Base-by-base conservation (phyloP, 1,140 invertebrate species). In the silkworm (Bombyx mori) region DNA sequence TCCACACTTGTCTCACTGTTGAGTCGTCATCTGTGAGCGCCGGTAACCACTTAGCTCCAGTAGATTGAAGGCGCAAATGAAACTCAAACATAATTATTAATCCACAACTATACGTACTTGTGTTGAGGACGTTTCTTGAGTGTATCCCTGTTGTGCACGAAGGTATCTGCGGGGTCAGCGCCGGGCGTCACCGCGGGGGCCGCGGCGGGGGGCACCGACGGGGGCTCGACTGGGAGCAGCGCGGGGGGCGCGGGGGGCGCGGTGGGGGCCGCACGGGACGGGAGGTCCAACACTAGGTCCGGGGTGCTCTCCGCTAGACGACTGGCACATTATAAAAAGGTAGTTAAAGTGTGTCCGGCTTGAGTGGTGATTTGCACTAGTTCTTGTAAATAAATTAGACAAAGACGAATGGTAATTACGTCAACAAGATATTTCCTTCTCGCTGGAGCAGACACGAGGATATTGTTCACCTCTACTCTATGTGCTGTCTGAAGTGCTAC, bases 211-310 rank as follows among this genome's bases (percentile, higher is more conserved):
- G 45, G 44, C 42, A 46, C 6, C 54, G 54, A 51, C 18, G 12
- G 63, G 43, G 68, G 58, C 10, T 66, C 66, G 52, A 65, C 58
- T 52, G 63, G 66, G 43, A 60, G 59, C 12, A 61, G 67, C 60
- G 64, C 42, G 10, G 51, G 10, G 50, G 52, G 44, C 8, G 48
- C 18, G 7, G 42, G 22, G 47, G 44, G 47, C 53, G 52, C 57
- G 54, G 69, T 64, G 65, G 65, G 58, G 42, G 64, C 56, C 46
- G 69, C 61, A 18, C 71, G 72, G 45, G 71, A 69, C 10, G 95
- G 95, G 52, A 97, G 84, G 81, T 96, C 95, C 90, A 96, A 94
- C 42, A 97, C 95, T n/a, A 97, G 86, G 82, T 97, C 96, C 1
- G 95, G 96, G 2, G 95, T 87, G 65, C 72, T 75, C 60, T 82